phyloP scores from a whole-genome alignment of 2,113 vertebrate species.

The Syrmaticus mikado region DNA sequence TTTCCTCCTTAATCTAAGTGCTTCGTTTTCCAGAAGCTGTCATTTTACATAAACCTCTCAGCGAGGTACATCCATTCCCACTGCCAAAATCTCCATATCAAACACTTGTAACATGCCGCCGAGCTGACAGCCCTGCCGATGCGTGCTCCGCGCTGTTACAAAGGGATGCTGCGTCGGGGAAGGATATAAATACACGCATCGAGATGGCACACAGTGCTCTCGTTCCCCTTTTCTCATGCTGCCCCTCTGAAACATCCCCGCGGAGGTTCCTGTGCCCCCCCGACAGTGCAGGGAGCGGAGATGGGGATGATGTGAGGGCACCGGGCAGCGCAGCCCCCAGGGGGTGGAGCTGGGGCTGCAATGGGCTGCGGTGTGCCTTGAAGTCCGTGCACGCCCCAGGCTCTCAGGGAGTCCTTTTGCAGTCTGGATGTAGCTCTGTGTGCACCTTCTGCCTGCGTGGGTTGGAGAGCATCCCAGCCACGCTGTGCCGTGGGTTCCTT shows the following conservation, averaged over 20 bases:
- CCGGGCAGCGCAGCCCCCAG: neutral
- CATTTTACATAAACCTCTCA: slow-evolving; percentile 79
- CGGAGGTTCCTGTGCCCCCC: rapidly evolving
- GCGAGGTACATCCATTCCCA: slow-evolving; percentile 73
- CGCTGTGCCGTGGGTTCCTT: neutral
- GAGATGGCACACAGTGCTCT: neutral
- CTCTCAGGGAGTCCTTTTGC: neutral
- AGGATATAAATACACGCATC: slow-evolving; percentile 11
- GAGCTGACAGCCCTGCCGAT: slow-evolving; percentile 73
- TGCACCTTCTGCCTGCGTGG: neutral
- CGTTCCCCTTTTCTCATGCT: neutral
- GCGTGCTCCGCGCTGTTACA: slow-evolving; percentile 5
- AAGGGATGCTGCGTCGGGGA: slow-evolving; percentile 49
- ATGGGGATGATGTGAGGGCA: neutral
- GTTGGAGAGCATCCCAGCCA: neutral
- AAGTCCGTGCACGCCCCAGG: too few species aligned
- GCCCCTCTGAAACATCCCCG: neutral
- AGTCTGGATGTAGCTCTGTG: neutral
- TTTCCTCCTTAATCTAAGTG: slow-evolving; percentile 48
- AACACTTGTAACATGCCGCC: slow-evolving; percentile 67
- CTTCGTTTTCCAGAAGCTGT: slow-evolving; percentile 80
- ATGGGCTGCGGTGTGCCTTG: neutral
- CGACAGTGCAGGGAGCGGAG: neutral
- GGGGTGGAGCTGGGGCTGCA: neutral
- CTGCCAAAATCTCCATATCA: slow-evolving; percentile 77